phyloP scores from a whole-genome alignment of 2,113 vertebrate genomes.

The Corydoras sp. region DNA sequence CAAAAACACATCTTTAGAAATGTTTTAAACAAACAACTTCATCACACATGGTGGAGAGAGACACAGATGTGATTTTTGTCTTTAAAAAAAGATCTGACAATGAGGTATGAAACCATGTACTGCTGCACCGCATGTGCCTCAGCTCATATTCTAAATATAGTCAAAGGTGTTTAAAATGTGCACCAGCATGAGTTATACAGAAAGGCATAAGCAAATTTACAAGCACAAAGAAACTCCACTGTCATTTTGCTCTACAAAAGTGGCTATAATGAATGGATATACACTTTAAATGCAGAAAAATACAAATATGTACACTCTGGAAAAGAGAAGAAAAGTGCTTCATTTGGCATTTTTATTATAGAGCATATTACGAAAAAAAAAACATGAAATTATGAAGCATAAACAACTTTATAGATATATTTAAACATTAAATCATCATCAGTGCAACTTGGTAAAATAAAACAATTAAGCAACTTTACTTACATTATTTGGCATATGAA shows the following conservation, averaged over 20 bases:
- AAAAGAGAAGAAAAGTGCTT: conserved; percentile 65
- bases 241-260: not conserved
- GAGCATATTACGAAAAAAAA: no score
- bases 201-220: conserved; percentile 3
- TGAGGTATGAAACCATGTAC: conserved; percentile 16
- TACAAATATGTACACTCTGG: conserved; percentile 60
- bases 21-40: conserved; percentile 45
- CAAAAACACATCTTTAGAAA: conserved; percentile 60
- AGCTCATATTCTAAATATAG: conserved; percentile 14
- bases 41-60: conserved; percentile 32
- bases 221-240: conserved; percentile 19
- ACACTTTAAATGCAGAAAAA: conserved; percentile 48
- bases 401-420: no score
- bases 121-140: not conserved
- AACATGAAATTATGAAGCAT: no score
- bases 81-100: conserved; percentile 9
- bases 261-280: conserved; percentile 16
- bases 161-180: conserved; percentile 20
- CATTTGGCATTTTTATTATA: conserved; percentile 7
- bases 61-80: conserved; percentile 26
- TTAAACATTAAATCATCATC: no score
- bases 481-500: no score
- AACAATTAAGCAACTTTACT: no score
- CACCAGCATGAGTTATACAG: conserved; percentile 22
- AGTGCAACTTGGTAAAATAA: no score